Conservation (phyloP, 2,113 vertebrate genomes). For the Anoura caudifer region DNA sequence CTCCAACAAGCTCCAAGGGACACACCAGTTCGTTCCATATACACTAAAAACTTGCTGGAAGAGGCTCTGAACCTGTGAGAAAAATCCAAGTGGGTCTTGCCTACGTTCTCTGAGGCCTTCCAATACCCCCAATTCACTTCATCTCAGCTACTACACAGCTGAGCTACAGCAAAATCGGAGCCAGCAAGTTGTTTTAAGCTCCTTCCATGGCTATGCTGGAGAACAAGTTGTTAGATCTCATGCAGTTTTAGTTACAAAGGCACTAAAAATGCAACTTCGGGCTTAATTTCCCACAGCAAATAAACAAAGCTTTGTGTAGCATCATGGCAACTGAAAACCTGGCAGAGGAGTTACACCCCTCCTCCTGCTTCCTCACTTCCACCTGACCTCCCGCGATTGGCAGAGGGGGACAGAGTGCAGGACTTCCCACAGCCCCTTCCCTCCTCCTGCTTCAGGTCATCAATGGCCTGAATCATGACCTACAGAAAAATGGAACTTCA, state of each 20-base stretch:
- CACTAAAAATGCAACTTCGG: background rate
- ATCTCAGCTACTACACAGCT: background rate
- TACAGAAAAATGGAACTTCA: conserved; percentile 9
- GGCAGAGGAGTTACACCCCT: background rate
- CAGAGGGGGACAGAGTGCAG: background rate
- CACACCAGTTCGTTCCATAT: background rate
- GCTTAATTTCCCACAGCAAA: background rate
- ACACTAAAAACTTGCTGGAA: background rate
- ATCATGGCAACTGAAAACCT: background rate
- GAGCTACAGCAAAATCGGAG: background rate
- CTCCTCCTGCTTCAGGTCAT: background rate
- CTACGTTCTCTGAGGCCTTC: background rate
- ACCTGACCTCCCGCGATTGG: background rate
- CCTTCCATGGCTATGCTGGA: background rate
- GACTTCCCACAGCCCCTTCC: background rate
- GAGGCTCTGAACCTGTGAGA: background rate
- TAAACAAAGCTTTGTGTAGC: background rate
- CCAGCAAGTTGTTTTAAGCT: background rate
- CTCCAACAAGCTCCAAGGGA: background rate
- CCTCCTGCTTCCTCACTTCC: background rate
- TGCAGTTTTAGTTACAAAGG: background rate
- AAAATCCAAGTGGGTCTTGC: background rate
- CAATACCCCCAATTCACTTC: background rate
- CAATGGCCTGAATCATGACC: background rate
- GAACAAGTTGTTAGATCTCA: background rate